A percentile compares a stretch with the other conserved stretches of the same genome.
These are phyloP conservation scores for Coecobrya sp. DNA, from an alignment of 2,888 invertebrate species.

Conservation along the genomic window DNA sequence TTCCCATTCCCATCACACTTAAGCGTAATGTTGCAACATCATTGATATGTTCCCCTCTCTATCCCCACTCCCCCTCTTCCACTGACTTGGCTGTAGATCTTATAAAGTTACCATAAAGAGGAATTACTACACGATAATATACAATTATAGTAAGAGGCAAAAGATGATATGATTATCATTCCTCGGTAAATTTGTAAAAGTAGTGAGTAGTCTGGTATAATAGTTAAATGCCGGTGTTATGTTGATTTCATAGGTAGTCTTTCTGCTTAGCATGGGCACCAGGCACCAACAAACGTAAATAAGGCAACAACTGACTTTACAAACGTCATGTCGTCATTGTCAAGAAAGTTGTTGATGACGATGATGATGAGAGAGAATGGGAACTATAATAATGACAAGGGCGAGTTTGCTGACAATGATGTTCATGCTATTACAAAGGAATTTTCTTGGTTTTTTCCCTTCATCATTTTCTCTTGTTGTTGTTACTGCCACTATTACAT, in stretches of 20 bases:
- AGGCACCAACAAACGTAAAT: neutral
- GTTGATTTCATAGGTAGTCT: constrained; percentile 58
- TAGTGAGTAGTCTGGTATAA: neutral
- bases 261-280: neutral
- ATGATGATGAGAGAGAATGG: neutral
- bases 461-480: constrained; percentile 70
- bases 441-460: constrained; percentile 54
- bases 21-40: neutral
- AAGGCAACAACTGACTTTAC: neutral
- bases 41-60: neutral
- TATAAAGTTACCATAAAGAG: constrained; percentile 38
- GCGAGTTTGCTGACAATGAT: neutral
- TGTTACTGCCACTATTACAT: constrained; percentile 42
- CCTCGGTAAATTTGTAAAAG: constrained; percentile 41
- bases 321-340: constrained; percentile 18
- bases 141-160: neutral
- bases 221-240: constrained; percentile 51
- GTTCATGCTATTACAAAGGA: constrained; percentile 30
- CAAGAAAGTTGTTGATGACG: constrained; percentile 1
- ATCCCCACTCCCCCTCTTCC: neutral
- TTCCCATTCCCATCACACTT: neutral
- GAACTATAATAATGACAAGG: constrained; percentile 30
- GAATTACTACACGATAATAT: constrained; percentile 10
- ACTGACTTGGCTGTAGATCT: neutral
- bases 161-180: constrained; percentile 62